Base-by-base conservation (phyloP, 2,113 vertebrate genomes). In the Casuarius casuarius region DNA sequence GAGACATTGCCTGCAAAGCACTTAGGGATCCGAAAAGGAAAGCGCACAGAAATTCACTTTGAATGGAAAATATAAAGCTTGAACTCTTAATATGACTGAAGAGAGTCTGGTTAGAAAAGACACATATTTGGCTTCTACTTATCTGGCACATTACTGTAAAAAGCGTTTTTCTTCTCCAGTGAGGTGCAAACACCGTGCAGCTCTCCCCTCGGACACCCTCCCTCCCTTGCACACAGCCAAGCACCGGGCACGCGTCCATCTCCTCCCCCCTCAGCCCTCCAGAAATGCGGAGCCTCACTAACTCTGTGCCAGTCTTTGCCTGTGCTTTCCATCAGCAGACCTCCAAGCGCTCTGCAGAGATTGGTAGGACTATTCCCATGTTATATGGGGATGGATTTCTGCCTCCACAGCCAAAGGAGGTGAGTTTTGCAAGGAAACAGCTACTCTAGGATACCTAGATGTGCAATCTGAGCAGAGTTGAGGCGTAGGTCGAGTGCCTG, bases 231-330 rank as follows among this genome's bases (percentile, higher is more conserved):
- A 35, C 48, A 18, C 23, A 70, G 44, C 52, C 48, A 15, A 42
- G 56, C 3, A 7, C 31, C 51, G 20, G 42, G 20, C 23, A 8
- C 0, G 0, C 25, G 12, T 20, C 35, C 48, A 54, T 20, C 51
- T 5, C 26, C 29, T 12, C 4, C 9, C 17, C 49, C 18, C 58
- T 29, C 0, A 0, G 12, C 40, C 38, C 70, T 40, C 38, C 16
- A 0, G 31, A 74, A 33, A 9, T 1, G 1, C 33, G 46, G 63
- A 28, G 54, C 12, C 31, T 3, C 35, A n/a, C 7, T 17, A 56
- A 15, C 26, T 23, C 31, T 3, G 8, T 5, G 22, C 8, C 5
- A 0, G 28, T 49, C 66, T 51, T 42, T 33, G 42, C 59, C 54
- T 1, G 0, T 9, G 28, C 28, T 10, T 15, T 52, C 7, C 70